These are phyloP conservation scores for Achlya flavicornis DNA, from an alignment of 2,888 invertebrate species.

Conservation along the genomic window DNA sequence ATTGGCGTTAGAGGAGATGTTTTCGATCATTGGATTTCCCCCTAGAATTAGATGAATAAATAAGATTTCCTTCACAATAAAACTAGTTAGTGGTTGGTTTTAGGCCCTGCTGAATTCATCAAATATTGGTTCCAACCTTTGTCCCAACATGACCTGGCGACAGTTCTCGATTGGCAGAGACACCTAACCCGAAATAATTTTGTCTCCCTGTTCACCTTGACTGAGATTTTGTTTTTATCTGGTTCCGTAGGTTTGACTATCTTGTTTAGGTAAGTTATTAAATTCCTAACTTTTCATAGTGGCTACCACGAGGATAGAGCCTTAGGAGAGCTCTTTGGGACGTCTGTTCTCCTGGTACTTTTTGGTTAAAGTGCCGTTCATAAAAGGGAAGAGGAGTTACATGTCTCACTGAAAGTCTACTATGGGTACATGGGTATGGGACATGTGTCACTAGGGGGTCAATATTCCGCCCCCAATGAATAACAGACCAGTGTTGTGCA, in stretches of 20 bases:
- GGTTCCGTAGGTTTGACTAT: slow-evolving; percentile 17
- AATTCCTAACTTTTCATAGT: background rate
- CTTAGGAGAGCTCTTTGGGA: background rate
- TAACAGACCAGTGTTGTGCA: too few relatives aligned
- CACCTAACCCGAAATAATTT: slow-evolving; percentile 42
- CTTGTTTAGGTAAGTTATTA: background rate
- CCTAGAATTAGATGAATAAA: too few relatives aligned
- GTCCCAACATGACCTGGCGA: slow-evolving; percentile 26
- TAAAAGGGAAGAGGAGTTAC: too few relatives aligned
- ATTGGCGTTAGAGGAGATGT: too few relatives aligned
- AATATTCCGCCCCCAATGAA: too few relatives aligned
- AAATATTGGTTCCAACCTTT: slow-evolving; percentile 21
- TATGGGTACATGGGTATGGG: too few relatives aligned
- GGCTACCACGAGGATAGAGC: too few relatives aligned
- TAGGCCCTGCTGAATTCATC: too few relatives aligned
- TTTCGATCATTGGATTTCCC: too few relatives aligned
- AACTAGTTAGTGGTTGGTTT: too few relatives aligned
- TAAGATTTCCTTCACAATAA: too few relatives aligned
- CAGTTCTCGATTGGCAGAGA: slow-evolving; percentile 35
- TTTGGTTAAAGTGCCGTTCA: background rate
- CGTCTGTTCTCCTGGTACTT: background rate
- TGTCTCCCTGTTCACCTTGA: slow-evolving; percentile 58
- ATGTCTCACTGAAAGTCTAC: background rate
- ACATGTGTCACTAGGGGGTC: too few relatives aligned
- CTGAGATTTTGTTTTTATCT: slow-evolving; percentile 41